These are phyloP conservation scores for Drosophila buzzatii DNA, from an alignment of 2,888 invertebrate genomes.

Conservation along the genomic window DNA sequence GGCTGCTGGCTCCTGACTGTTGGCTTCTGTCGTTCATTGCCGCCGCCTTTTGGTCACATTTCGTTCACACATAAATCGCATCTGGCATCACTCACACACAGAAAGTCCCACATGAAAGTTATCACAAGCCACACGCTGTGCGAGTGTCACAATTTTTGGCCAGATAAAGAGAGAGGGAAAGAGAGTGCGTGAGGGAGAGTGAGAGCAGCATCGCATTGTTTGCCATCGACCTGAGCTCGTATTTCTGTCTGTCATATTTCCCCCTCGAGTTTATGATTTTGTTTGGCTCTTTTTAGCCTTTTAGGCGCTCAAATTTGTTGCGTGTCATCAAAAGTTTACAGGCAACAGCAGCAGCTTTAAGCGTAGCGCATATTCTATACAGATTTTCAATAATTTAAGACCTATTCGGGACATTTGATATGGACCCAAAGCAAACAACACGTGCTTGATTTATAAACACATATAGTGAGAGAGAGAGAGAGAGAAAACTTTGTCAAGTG, in stretches of 20 bases:
- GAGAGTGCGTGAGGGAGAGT: not conserved
- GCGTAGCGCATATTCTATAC: not conserved
- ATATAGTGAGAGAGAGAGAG: not conserved
- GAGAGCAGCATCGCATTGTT: slow-evolving; percentile 25
- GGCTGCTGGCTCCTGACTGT: not conserved
- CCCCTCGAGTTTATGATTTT: not conserved
- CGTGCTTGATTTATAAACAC: slow-evolving; percentile 22
- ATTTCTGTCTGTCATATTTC: slow-evolving; percentile 31
- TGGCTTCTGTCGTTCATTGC: slow-evolving; percentile 20
- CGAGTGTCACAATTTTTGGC: slow-evolving; percentile 26
- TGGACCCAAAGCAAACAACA: not conserved
- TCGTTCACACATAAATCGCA: slow-evolving; percentile 50
- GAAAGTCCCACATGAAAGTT: slow-evolving; percentile 35
- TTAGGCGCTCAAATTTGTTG: slow-evolving; percentile 1
- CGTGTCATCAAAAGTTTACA: slow-evolving; percentile 3
- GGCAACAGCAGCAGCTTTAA: slow-evolving; percentile 12
- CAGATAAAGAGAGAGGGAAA: not conserved
- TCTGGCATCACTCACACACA: slow-evolving; percentile 31
- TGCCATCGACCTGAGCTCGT: slow-evolving; percentile 27
- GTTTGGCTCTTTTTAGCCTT: slow-evolving; percentile 5
- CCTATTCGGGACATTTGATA: not conserved
- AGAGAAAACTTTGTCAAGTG: slow-evolving; percentile 25
- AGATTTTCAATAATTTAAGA: slow-evolving; percentile 32
- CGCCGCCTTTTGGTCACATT: slow-evolving; percentile 21
- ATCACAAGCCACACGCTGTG: slow-evolving; percentile 9